Conservation (phyloP, 2,113 vertebrate species). For the Odocoileus hemionus region DNA sequence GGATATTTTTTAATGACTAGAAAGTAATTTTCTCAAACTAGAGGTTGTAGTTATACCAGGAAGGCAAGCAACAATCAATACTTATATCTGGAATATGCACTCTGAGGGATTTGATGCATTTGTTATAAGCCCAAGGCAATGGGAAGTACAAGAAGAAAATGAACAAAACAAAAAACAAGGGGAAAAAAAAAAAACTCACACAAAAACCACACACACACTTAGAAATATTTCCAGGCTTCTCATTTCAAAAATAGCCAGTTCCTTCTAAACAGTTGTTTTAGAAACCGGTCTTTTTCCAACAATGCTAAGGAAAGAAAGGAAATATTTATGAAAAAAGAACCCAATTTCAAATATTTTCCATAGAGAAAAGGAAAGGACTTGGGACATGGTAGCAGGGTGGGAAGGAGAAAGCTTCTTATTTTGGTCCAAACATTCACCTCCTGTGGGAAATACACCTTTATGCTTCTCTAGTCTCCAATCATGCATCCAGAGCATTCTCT, state of each 20-base stretch:
- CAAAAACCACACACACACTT: not conserved
- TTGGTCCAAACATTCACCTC: not conserved
- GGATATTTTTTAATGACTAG: constrained; percentile 12
- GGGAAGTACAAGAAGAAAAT: not conserved
- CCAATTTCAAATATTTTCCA: constrained; percentile 26
- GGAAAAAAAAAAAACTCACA: not conserved
- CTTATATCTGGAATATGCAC: not conserved
- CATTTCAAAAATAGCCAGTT: not conserved
- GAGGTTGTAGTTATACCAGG: not conserved
- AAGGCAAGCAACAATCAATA: not conserved
- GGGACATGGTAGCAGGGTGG: too few relatives aligned
- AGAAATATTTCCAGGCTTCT: not conserved
- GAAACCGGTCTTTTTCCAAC: not conserved
- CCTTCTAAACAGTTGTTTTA: not conserved
- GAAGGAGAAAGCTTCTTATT: not conserved
- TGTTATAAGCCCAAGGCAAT: not conserved
- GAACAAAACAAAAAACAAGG: not conserved
- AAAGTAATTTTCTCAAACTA: constrained; percentile 21
- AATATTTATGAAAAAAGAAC: not conserved
- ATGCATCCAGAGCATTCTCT: not conserved
- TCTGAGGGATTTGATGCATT: not conserved
- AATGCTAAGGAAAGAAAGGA: not conserved
- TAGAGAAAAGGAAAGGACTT: not conserved
- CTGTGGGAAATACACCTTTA: constrained; percentile 1
- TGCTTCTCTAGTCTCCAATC: not conserved